Conservation (phyloP, 2,888 invertebrate species). For the Andrena camellia region DNA sequence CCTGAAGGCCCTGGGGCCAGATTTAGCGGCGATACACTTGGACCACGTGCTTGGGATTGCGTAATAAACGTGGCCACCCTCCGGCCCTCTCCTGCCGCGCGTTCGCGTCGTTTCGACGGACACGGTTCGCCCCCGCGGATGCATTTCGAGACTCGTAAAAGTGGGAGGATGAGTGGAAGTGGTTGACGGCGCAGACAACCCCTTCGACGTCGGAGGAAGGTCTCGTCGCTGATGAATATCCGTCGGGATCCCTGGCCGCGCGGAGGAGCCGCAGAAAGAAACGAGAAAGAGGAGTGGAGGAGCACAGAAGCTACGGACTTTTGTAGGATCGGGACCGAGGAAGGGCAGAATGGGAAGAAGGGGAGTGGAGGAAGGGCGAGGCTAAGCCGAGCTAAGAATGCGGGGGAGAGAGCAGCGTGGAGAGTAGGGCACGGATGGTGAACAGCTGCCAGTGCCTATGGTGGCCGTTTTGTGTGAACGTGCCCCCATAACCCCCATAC, state of each 20-base stretch:
- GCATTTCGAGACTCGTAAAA: slow-evolving; percentile 5
- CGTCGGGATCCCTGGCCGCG: slow-evolving; percentile 27
- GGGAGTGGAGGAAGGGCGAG: slow-evolving; percentile 61
- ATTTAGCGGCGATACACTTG: slow-evolving; percentile 59
- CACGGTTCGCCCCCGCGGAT: background rate
- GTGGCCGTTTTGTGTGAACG: slow-evolving; percentile 78
- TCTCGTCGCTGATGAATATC: slow-evolving; percentile 12
- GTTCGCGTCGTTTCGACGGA: background rate
- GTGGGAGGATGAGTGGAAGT: background rate
- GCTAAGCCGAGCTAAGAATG: slow-evolving; percentile 78
- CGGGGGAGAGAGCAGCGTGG: slow-evolving; percentile 76
- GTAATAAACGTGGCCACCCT: slow-evolving; percentile 48
- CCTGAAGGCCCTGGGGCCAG: slow-evolving; percentile 34
- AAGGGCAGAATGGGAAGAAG: slow-evolving; percentile 2
- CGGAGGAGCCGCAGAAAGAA: slow-evolving; percentile 21
- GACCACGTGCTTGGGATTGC: slow-evolving; percentile 57
- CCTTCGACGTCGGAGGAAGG: slow-evolving; percentile 12
- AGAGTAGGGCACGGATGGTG: slow-evolving; percentile 81
- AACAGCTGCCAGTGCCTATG: slow-evolving; percentile 80
- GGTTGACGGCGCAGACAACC: background rate
- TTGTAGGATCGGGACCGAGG: slow-evolving; percentile 26
- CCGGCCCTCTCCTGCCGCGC: background rate
- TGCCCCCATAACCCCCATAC: slow-evolving; percentile 79
- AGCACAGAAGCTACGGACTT: slow-evolving; percentile 55
- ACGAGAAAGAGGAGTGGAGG: slow-evolving; percentile 25